These are phyloP conservation scores for Percopsis omiscomaycus DNA, from an alignment of 2,797 vertebrate genomes.

Conservation along the genomic window DNA sequence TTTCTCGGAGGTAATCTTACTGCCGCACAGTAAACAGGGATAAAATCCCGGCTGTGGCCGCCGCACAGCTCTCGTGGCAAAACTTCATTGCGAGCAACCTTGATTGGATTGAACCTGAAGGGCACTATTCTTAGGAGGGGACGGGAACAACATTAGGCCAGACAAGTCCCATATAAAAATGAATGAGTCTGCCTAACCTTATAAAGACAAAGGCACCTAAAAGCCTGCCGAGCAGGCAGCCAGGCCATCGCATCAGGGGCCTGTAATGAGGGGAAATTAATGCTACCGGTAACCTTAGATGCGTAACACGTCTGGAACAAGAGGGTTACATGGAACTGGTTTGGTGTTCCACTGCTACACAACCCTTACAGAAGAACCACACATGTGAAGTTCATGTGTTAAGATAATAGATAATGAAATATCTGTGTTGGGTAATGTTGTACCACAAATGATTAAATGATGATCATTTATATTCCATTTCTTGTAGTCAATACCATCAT, in stretches of 20 bases:
- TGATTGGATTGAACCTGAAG: conserved; percentile 58
- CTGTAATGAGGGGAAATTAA: conserved; percentile 24
- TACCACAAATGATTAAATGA: no score
- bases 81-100: conserved; percentile 42
- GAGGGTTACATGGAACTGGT: background rate
- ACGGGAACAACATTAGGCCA: conserved; percentile 24
- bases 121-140: conserved; percentile 41
- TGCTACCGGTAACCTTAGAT: conserved; percentile 13
- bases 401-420: no score
- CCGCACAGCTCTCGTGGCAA: conserved; percentile 32
- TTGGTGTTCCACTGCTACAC: conserved; percentile 19
- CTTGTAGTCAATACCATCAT: background rate
- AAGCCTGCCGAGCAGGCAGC: conserved; percentile 7
- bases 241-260: conserved; percentile 2
- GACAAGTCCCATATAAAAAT: conserved; percentile 32
- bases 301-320: conserved; percentile 11
- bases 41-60: conserved; percentile 34
- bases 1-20: background rate
- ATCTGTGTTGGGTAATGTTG: no score
- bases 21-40: conserved; percentile 16
- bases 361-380: no score
- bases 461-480: no score
- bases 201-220: conserved; percentile 17
- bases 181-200: conserved; percentile 24
- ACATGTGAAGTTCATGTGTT: no score